Evolutionary conservation across 92 coral and sea anemone species (phyloP), one percentile per base, ranked within the genome.

Genomic region (Epizoanthus ramosus): DNA sequence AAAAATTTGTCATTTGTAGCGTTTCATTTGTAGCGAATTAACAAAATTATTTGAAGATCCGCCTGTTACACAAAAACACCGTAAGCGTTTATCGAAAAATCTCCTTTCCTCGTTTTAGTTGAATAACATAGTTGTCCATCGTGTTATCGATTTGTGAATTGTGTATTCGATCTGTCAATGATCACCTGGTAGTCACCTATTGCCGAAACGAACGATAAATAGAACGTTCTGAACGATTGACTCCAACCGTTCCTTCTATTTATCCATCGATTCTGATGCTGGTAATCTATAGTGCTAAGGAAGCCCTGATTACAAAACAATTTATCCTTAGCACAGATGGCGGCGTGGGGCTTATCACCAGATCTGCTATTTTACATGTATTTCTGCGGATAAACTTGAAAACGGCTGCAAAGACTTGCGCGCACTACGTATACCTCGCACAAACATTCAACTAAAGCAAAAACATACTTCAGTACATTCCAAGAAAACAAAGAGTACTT

Each of bases 341-440:
- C 70, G 63, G 18, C 70, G 63, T 8, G 52, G 39, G 28, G 14
- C 71, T 60, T 60, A 77, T 77, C 82, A 77, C 22, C 70, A 77
- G 70, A 61, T 41, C 37, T 35, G 56, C 39, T 77, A 14, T 21
- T 19, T 22, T 61, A 24, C 47, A 17, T 60, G 54, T 39, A 9
- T 61, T 53, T 24, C 28, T 74, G 57, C 28, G 12, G 41, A 77
- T 60, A 60, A 59, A 19, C 68, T 39, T 76, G 68, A 39, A 60
- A 10, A 75, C 21, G 67, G 41, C 65, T 75, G 57, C 54, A 56
- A 14, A 28, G 15, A 50, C 13, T n/a, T 66, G 54, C 39, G 59
- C 71, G 60, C 24, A 41, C 71, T 60, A 75, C 58, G 61, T 76
- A 58, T 50, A 31, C 19, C 18, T 28, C 72, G 72, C 72, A 41